phyloP scores from a whole-genome alignment of 2,113 vertebrate genomes.

The Nansenia antarctica region DNA sequence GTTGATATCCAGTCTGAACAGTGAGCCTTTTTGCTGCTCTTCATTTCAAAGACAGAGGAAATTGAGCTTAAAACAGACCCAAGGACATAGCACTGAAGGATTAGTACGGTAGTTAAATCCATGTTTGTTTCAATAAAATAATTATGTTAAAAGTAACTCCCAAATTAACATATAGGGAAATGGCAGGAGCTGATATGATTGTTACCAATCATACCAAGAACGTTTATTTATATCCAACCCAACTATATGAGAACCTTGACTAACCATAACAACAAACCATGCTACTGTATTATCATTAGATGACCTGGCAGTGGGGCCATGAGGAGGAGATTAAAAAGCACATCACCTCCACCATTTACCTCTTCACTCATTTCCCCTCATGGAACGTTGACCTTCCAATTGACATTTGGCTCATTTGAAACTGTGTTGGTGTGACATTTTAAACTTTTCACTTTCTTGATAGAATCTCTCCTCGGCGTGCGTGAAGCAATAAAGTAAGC shows the following conservation, averaged over 20 bases:
- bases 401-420: conserved; percentile 56
- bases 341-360: no score
- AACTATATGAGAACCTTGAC: neutral
- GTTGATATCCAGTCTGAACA: conserved; percentile 32
- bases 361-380: neutral
- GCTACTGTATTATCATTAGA: neutral
- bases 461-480: conserved; percentile 12
- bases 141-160: no score
- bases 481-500: conserved; percentile 14
- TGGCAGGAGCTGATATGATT: no score
- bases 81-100: no score
- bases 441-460: conserved; percentile 17
- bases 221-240: no score
- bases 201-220: no score
- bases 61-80: conserved; percentile 10
- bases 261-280: conserved; percentile 6
- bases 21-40: conserved; percentile 4
- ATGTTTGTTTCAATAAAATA: no score
- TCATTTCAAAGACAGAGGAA: conserved; percentile 15
- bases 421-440: conserved; percentile 53
- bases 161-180: no score
- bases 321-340: conserved; percentile 29
- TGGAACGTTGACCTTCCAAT: conserved; percentile 44
- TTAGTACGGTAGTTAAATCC: no score
- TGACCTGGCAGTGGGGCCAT: conserved; percentile 3